A percentile compares a stretch with the other conserved stretches of the same genome.
phyloP scores from a whole-genome alignment of 2,888 invertebrate species.

The Polietes domitor region DNA sequence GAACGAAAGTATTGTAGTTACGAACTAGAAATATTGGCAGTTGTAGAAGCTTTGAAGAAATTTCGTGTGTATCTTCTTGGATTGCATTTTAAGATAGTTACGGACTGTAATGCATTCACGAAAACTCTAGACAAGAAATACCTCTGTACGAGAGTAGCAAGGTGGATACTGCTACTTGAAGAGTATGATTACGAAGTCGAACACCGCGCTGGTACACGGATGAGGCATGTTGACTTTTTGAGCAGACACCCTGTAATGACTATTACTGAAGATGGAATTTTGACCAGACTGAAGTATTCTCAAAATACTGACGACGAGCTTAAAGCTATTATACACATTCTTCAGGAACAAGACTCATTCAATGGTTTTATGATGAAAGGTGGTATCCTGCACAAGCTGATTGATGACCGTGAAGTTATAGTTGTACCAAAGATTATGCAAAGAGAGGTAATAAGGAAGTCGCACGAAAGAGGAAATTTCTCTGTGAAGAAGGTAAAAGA shows the following conservation, averaged over 20 bases:
- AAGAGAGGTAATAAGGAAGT: constrained; percentile 60
- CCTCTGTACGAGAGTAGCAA: too few relatives aligned
- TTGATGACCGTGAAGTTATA: constrained; percentile 57
- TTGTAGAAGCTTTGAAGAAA: constrained; percentile 63
- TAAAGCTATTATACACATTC: constrained; percentile 51
- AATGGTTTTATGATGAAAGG: constrained; percentile 59
- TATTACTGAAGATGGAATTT: constrained; percentile 30
- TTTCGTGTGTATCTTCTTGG: constrained; percentile 70
- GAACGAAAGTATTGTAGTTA: constrained; percentile 23
- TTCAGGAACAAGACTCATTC: constrained; percentile 33
- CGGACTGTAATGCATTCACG: constrained; percentile 66
- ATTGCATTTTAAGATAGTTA: constrained; percentile 60
- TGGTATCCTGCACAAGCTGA: constrained; percentile 56
- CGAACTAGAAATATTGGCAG: constrained; percentile 19
- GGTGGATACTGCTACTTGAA: too few relatives aligned
- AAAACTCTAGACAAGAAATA: too few relatives aligned
- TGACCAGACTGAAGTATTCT: not conserved
- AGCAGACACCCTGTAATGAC: constrained; percentile 63
- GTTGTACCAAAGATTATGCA: constrained; percentile 61
- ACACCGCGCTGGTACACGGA: constrained; percentile 60
- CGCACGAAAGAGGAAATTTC: constrained; percentile 68
- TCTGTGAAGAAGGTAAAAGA: constrained; percentile 50
- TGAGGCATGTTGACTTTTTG: constrained; percentile 60
- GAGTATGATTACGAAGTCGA: too few relatives aligned
- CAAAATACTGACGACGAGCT: constrained; percentile 49